Percentiles rank a stretch among this genome's conserved stretches.
These are phyloP conservation scores for Elysia chlorotica DNA, from an alignment of 1,140 invertebrate species.

Conservation along the genomic window DNA sequence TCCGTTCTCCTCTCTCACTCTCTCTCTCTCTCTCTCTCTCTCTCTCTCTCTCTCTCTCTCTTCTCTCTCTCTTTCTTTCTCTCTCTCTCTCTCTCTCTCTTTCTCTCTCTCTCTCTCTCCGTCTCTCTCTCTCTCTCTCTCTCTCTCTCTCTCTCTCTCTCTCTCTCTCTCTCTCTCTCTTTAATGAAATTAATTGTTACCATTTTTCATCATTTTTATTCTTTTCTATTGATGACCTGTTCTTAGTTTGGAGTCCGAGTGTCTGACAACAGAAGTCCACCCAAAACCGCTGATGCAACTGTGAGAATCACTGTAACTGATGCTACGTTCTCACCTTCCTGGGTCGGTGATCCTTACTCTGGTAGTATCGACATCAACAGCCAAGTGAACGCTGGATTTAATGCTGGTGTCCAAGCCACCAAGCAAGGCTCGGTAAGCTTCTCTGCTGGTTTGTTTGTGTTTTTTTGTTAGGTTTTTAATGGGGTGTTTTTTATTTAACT, in stretches of 20 bases:
- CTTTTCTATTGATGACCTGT: neutral
- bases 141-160: neutral
- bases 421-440: slow-evolving; percentile 10
- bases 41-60: too few species aligned
- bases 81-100: neutral
- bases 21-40: too few species aligned
- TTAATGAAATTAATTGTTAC: neutral
- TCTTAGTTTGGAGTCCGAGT: slow-evolving; percentile 22
- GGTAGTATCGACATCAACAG: slow-evolving; percentile 5
- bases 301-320: slow-evolving; percentile 13
- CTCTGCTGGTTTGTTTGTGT: too few species aligned
- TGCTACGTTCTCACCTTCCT: neutral
- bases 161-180: neutral
- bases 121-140: too few species aligned
- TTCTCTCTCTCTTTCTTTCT: neutral
- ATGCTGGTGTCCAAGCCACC: slow-evolving; percentile 4
- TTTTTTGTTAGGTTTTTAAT: too few species aligned
- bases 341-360: slow-evolving; percentile 7
- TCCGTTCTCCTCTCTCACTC: too few species aligned
- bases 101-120: too few species aligned
- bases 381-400: neutral
- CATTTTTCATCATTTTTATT: neutral
- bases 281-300: slow-evolving; percentile 1
- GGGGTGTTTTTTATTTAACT: too few species aligned
- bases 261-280: slow-evolving; percentile 15